phyloP scores from a whole-genome alignment of 2,888 invertebrate species.

The Noctua pronuba region DNA sequence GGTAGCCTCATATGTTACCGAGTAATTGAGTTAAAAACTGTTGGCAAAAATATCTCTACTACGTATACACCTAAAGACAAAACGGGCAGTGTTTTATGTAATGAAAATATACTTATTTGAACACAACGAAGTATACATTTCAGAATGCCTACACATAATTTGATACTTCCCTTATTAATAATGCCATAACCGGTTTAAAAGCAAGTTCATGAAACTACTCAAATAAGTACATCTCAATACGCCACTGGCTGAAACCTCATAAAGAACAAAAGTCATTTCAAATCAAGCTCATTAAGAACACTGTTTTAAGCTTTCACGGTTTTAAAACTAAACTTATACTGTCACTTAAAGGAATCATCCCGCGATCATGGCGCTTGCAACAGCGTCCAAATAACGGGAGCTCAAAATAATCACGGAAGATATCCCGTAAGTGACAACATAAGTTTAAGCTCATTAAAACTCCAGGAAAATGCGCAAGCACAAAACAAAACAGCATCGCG shows the following conservation, averaged over 20 bases:
- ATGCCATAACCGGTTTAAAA: neutral
- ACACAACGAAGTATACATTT: neutral
- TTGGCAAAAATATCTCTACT: neutral
- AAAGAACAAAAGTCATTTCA: neutral
- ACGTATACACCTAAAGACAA: neutral
- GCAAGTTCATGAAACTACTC: neutral
- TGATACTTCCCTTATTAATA: neutral
- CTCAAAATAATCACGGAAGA: too few relatives aligned
- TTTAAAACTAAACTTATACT: too few relatives aligned
- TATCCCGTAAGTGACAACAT: too few relatives aligned
- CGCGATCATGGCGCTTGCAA: too few relatives aligned
- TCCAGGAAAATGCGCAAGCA: constrained; percentile 3
- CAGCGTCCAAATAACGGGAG: too few relatives aligned
- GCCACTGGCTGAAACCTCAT: neutral
- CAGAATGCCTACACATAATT: neutral
- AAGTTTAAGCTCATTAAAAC: neutral
- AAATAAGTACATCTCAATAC: too few relatives aligned
- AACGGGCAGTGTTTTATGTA: neutral
- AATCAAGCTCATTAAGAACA: constrained; percentile 15
- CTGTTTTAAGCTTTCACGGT: too few relatives aligned
- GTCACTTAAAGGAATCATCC: too few relatives aligned
- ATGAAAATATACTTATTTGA: neutral
- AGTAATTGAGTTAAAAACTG: constrained; percentile 26
- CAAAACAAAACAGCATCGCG: constrained; percentile 19
- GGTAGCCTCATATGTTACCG: constrained; percentile 28